Conservation (phyloP, 2,888 invertebrate species). For the Bugula neritina region DNA sequence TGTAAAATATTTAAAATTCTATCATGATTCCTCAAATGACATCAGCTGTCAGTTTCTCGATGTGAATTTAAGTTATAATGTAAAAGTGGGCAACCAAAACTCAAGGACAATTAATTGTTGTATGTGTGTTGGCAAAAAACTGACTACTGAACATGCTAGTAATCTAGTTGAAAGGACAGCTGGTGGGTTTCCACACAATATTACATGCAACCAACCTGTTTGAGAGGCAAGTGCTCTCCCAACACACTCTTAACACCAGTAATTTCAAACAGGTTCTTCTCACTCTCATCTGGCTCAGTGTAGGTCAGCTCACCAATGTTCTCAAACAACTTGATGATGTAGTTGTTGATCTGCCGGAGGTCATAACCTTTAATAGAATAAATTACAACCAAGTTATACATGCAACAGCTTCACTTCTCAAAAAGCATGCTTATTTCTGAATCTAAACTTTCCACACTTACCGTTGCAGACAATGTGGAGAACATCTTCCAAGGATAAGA, state of each 20-base stretch:
- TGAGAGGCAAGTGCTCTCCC: slow-evolving; percentile 43
- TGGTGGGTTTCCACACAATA: background rate
- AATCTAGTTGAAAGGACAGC: no score
- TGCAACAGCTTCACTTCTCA: no score
- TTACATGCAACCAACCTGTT: slow-evolving; percentile 36
- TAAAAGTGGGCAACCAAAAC: no score
- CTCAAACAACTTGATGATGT: slow-evolving; percentile 50
- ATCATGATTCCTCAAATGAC: no score
- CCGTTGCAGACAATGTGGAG: slow-evolving; percentile 50
- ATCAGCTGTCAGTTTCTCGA: no score
- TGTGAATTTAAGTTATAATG: no score
- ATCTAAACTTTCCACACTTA: no score
- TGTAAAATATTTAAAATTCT: no score
- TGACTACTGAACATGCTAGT: no score
- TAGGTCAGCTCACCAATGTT: slow-evolving; percentile 46
- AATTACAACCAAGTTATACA: background rate
- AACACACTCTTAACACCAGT: slow-evolving; percentile 43
- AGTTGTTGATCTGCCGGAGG: slow-evolving; percentile 44
- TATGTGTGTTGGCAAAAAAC: no score
- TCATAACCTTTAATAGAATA: slow-evolving; percentile 41
- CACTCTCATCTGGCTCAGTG: slow-evolving; percentile 42
- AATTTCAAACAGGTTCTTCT: slow-evolving; percentile 41
- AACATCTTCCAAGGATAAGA: slow-evolving; percentile 51
- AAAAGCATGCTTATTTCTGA: no score
- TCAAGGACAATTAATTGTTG: no score